Conservation (phyloP, 1,140 invertebrate genomes). For the Idris sp. region DNA sequence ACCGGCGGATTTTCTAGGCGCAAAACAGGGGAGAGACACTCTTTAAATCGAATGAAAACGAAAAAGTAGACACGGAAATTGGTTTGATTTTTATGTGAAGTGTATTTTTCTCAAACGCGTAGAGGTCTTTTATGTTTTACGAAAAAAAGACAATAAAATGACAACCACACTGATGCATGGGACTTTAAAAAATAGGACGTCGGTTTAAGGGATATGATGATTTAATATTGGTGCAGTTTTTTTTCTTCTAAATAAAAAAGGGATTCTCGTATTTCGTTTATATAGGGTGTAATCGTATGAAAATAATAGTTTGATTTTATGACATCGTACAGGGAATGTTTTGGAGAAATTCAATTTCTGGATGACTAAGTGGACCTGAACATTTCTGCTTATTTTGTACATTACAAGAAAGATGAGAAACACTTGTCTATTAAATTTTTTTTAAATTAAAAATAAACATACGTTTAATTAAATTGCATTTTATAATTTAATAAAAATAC, state of each 20-base stretch:
- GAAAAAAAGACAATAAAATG: conserved; percentile 58
- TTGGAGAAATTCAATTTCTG: conserved; percentile 1
- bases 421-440: no score
- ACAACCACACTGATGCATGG: conserved; percentile 41
- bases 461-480: no score
- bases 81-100: conserved; percentile 53
- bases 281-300: conserved; percentile 18
- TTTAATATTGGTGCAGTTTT: conserved; percentile 42
- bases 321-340: neutral
- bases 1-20: neutral
- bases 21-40: conserved; percentile 21
- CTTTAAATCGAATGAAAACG: conserved; percentile 46
- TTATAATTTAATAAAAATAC: no score
- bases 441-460: no score
- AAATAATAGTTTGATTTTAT: conserved; percentile 24
- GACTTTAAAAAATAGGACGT: conserved; percentile 43
- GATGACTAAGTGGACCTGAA: no score
- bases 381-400: no score
- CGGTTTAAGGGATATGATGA: conserved; percentile 41
- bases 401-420: no score
- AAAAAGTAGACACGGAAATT: conserved; percentile 47
- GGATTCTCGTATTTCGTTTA: conserved; percentile 22
- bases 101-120: conserved; percentile 21
- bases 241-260: conserved; percentile 3
- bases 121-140: conserved; percentile 52